Base-by-base conservation (phyloP, 1,140 invertebrate genomes). In the Zaprionus taronus region DNA sequence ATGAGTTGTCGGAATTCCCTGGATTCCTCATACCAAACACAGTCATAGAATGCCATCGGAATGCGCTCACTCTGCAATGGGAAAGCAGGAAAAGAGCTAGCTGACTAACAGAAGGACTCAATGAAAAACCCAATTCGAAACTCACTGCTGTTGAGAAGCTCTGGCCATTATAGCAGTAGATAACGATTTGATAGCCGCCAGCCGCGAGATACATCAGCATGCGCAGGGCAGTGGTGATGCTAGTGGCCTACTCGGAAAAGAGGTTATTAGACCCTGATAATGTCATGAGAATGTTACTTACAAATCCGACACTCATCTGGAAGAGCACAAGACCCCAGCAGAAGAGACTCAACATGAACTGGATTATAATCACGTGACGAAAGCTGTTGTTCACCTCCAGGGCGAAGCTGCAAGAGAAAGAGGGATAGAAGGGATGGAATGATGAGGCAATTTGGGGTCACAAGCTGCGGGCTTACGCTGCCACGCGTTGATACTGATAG, bases 121-220 rank as follows among this genome's bases (percentile, higher is more conserved):
- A 28, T n/a, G 5, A n/a, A 15, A 62, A 49, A 49, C n/a, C 58
- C 73, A 57, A 73, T 51, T 17, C 1, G 63, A 57, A 56, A 81
- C 80, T 17, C 71, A 92, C 91, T 61, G 82, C 87, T 31, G 62
- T 79, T 1, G 71, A 66, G 31, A 92, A 83, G 53, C 67, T 60
- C 64, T 92, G 91, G 5, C 87, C 89, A 61, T 92, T 92, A 55
- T 81, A 92, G 63, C 91, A 92, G 64, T 91, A 92, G 49, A 92
- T 81, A 41, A 84, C 77, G 60, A 92, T 79, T 78, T 92, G 80
- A 68, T 83, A 90, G 62, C 87, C 84, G 3, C 72, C 57, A 6
- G 91, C 84, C 11, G 74, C 31, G 17, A 92, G 62, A 60, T 86
- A 92, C 78, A 92, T 79, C 28, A 89, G 64, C 91, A 92, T 92